Evolutionary conservation across 1,140 invertebrate genomes (phyloP).

Genomic region (Panagrolaimus sp.): DNA sequence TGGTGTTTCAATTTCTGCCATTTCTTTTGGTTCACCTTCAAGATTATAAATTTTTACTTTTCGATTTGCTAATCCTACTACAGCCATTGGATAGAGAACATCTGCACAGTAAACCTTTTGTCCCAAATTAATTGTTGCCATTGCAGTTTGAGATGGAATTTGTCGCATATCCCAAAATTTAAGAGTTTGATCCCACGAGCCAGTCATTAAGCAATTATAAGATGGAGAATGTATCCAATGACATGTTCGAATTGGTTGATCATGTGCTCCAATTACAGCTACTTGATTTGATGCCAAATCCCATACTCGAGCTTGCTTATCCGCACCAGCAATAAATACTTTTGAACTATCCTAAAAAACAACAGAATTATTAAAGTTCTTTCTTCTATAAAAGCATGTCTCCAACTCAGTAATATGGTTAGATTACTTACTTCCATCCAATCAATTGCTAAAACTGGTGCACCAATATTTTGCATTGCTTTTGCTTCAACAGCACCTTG

Average conservation of each 20-base stretch:
- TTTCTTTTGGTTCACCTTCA: constrained; percentile 85
- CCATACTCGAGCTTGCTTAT: constrained; percentile 98
- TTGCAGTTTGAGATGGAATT: constrained; percentile 70
- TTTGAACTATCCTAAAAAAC: constrained; percentile 77
- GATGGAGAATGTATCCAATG: constrained; percentile 92
- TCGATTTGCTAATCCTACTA: constrained; percentile 84
- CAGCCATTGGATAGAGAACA: constrained; percentile 87
- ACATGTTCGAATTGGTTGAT: constrained; percentile 89
- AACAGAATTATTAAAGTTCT: no score
- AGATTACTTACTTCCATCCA: constrained; percentile 73
- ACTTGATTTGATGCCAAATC: constrained; percentile 89
- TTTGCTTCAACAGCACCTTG: constrained; percentile 72
- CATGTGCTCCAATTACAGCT: constrained; percentile 68
- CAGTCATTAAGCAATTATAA: constrained; percentile 95
- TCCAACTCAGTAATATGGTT: no score
- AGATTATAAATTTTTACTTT: constrained; percentile 87
- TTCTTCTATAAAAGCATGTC: no score
- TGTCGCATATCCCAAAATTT: constrained; percentile 94
- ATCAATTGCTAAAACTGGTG: constrained; percentile 84
- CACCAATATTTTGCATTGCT: constrained; percentile 88
- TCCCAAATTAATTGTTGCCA: constrained; percentile 79
- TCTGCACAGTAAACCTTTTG: constrained; percentile 95
- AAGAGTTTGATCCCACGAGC: constrained; percentile 96
- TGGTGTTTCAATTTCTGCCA: constrained; percentile 85
- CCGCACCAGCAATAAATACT: constrained; percentile 92